Conservation (phyloP, 2,888 invertebrate species). For the Cerastoderma edule region DNA sequence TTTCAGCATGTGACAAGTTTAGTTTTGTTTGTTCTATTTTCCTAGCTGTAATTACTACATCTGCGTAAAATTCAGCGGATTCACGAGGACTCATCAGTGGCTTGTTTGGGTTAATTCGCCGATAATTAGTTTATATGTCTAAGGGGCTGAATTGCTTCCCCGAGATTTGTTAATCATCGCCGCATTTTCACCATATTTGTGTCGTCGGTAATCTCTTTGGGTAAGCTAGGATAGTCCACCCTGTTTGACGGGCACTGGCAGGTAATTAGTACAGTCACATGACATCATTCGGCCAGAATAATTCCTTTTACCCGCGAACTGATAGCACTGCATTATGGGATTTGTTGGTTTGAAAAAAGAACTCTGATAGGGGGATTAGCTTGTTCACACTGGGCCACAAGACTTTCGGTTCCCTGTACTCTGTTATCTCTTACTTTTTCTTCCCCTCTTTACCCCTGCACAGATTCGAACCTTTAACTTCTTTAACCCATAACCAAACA, state of each 20-base stretch:
- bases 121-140: slow-evolving; percentile 49
- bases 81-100: slow-evolving; percentile 36
- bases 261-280: slow-evolving; percentile 38
- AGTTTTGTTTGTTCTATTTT: slow-evolving; percentile 62
- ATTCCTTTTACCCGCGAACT: slow-evolving; percentile 15
- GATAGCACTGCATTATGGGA: slow-evolving; percentile 49
- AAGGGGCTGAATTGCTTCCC: slow-evolving; percentile 12
- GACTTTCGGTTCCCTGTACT: slow-evolving; percentile 7
- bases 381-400: slow-evolving; percentile 24
- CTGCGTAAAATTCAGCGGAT: slow-evolving; percentile 43
- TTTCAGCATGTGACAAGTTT: slow-evolving; percentile 56
- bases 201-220: slow-evolving; percentile 13
- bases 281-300: slow-evolving; percentile 17
- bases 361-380: slow-evolving; percentile 27
- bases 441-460: too few relatives aligned
- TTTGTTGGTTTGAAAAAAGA: slow-evolving; percentile 36
- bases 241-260: slow-evolving; percentile 36
- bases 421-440: too few relatives aligned
- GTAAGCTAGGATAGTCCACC: slow-evolving; percentile 18
- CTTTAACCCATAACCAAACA: neutral
- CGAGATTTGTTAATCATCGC: slow-evolving; percentile 17
- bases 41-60: slow-evolving; percentile 56
- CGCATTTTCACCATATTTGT: slow-evolving; percentile 33
- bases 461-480: too few relatives aligned
- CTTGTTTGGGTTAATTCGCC: slow-evolving; percentile 42